These are phyloP conservation scores for Montipora sp. DNA, from an alignment of 64 coral and sea anemone genomes.

Conservation along the genomic window DNA sequence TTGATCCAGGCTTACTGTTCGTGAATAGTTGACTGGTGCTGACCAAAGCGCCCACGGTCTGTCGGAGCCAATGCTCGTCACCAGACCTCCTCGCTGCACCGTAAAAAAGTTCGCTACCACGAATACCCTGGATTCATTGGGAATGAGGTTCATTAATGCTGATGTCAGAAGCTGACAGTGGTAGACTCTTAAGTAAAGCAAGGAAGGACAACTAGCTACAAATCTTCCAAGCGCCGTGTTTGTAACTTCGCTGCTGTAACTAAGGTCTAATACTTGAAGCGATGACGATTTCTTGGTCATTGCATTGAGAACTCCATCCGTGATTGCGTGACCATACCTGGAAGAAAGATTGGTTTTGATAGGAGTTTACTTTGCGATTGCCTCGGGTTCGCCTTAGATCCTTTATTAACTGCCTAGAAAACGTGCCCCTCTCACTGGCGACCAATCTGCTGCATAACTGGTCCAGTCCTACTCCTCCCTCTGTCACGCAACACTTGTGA, in stretches of 20 bases:
- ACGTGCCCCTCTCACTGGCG: no score
- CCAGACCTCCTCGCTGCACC: constrained; percentile 38
- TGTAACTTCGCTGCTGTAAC: constrained; percentile 79
- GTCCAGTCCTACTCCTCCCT: no score
- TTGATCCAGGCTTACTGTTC: constrained; percentile 19
- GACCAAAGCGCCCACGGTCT: constrained; percentile 27
- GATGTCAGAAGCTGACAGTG: constrained; percentile 85
- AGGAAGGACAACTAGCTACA: constrained; percentile 7
- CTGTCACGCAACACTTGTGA: no score
- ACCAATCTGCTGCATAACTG: no score
- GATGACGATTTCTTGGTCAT: constrained; percentile 16
- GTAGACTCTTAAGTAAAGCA: constrained; percentile 74
- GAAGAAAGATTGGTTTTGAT: not conserved
- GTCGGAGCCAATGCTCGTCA: constrained; percentile 5
- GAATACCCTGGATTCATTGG: constrained; percentile 71
- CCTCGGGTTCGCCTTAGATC: not conserved
- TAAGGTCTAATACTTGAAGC: constrained; percentile 84
- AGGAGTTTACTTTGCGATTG: not conserved
- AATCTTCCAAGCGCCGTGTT: constrained; percentile 57
- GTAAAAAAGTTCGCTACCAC: constrained; percentile 84
- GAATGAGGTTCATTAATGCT: constrained; percentile 74
- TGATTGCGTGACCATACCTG: constrained; percentile 86
- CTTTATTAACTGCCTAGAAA: no score
- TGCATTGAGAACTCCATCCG: constrained; percentile 71
- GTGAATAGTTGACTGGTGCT: constrained; percentile 27